Percentiles rank a stretch among this genome's conserved stretches.
Conservation (phyloP, 1,140 invertebrate genomes). For the Bombus pascuorum region DNA sequence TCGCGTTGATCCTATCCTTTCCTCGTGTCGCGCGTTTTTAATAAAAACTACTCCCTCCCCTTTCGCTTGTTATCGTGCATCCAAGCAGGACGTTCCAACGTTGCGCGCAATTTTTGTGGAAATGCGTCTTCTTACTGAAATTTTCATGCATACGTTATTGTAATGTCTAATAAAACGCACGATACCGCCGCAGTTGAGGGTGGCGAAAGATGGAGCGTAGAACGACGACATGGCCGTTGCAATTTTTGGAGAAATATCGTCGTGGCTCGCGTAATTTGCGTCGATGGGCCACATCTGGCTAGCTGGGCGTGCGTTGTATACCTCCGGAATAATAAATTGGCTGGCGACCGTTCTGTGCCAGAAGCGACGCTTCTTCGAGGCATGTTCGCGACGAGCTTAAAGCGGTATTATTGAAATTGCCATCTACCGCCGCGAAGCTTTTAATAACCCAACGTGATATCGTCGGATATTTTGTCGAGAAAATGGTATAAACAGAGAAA, state of each 20-base stretch:
- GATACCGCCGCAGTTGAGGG: neutral
- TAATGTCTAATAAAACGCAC: constrained; percentile 43
- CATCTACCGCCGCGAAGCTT: constrained; percentile 16
- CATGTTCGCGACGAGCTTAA: constrained; percentile 29
- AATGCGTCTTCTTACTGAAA: constrained; percentile 25
- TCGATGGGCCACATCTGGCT: constrained; percentile 49
- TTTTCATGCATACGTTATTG: constrained; percentile 42
- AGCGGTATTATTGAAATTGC: constrained; percentile 56
- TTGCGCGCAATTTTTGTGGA: constrained; percentile 33
- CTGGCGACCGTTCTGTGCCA: constrained; percentile 15
- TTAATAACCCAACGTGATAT: constrained; percentile 55
- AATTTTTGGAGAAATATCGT: constrained; percentile 52
- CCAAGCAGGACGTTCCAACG: neutral
- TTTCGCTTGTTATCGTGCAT: neutral
- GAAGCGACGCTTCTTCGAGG: constrained; percentile 45
- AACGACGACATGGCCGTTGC: neutral
- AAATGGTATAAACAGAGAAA: neutral
- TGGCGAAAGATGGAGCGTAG: neutral
- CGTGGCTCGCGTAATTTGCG: constrained; percentile 40
- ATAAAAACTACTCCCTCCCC: neutral
- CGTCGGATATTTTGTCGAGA: neutral
- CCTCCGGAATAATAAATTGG: constrained; percentile 45
- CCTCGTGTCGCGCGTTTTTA: neutral
- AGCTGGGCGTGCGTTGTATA: constrained; percentile 8
- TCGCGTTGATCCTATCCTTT: constrained; percentile 10